Base-by-base conservation (phyloP, 2,797 vertebrate species). In the Malurus leucopterus region DNA sequence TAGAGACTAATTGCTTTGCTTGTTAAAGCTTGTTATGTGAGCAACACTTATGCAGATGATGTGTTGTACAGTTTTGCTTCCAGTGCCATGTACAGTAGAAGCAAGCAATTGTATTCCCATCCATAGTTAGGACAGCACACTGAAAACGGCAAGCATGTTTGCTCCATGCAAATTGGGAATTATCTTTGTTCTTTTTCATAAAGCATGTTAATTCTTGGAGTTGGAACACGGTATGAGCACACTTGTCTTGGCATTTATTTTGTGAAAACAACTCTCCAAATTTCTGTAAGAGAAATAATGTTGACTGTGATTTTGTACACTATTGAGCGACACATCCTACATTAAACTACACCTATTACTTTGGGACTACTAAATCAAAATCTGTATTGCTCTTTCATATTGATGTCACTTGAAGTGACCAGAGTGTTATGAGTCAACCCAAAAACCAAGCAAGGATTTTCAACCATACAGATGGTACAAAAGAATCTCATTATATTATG, bases 1-100 rank as follows among this genome's bases (percentile, higher is more conserved):
- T 94, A 94, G 87, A 94, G 23, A 75, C 65, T 93, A 95, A 92
- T 74, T 69, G 64, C 93, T 93, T 94, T 86, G 87, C 87, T 89
- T 86, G 46, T 77, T 92, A 83, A 93, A 94, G 27, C 71, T 94
- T 90, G 8, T 34, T 75, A 9, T 46, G 46, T 63, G 53, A 92
- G 50, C 40, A 81, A 41, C 43, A 15, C 44, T 90, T 87, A 71
- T 6, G 24, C 40, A 84, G 30, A 61, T 89, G 47, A 57, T 65
- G 30, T 84, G 36, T 72, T 7, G 3, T 57, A 38, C 5, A n/a
- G 22, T 53, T 75, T 68, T 85, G 64, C 36, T 81, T 93, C 64
- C 67, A 68, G 29, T 69, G 73, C 53, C 54, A 32, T 50, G 32
- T 21, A 8, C 36, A 47, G 30, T 79, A 88, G 55, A 67, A 87